Conservation (phyloP, 2,113 vertebrate species). For the Agelaius tricolor region DNA sequence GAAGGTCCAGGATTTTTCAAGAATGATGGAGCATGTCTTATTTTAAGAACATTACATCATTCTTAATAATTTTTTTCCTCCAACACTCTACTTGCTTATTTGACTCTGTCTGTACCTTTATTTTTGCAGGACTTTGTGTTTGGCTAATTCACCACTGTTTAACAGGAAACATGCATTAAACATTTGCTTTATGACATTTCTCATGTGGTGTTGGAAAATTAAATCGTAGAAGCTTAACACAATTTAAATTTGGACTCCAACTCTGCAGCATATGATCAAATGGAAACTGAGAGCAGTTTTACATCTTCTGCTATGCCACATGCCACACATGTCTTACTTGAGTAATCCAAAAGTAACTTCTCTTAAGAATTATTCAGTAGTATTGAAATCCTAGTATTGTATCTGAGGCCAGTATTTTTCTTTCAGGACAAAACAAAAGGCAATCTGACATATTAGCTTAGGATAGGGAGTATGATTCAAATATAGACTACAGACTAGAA, state of each 20-base stretch:
- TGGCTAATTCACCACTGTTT: neutral
- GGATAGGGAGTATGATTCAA: neutral
- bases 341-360: neutral
- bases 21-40: neutral
- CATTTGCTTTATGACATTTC: constrained; percentile 10
- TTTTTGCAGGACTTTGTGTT: neutral
- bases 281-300: neutral
- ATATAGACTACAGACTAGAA: neutral
- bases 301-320: neutral
- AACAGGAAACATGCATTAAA: neutral
- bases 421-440: neutral
- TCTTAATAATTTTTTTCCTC: neutral
- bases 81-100: neutral
- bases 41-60: neutral
- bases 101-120: neutral
- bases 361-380: neutral
- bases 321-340: neutral
- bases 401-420: neutral
- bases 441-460: neutral
- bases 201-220: neutral
- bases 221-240: neutral
- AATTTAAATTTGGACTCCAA: neutral
- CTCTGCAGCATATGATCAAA: neutral
- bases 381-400: neutral
- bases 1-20: neutral